These are phyloP conservation scores for Drosophila limbata DNA, from an alignment of 2,888 invertebrate genomes.

Conservation along the genomic window DNA sequence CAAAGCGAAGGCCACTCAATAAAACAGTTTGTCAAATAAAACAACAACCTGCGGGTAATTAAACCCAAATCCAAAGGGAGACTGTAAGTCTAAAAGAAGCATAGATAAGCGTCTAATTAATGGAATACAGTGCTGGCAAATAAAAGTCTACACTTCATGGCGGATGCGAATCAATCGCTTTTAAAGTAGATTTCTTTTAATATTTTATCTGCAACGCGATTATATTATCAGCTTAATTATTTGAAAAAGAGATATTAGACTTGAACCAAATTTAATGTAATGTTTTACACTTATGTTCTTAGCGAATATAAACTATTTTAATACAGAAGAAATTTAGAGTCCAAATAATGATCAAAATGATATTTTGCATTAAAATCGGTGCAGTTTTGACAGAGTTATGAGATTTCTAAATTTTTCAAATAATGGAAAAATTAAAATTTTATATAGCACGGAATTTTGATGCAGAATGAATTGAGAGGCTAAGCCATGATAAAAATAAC, in stretches of 20 bases:
- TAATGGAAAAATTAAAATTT: too few species aligned
- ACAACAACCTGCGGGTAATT: slow-evolving; percentile 28
- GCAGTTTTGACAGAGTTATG: not conserved
- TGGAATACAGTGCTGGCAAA: not conserved
- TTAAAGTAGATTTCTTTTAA: not conserved
- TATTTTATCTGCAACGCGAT: not conserved
- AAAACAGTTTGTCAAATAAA: slow-evolving; percentile 2
- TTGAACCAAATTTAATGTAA: too few species aligned
- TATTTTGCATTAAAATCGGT: not conserved
- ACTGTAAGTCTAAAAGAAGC: not conserved
- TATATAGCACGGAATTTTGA: too few species aligned
- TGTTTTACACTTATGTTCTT: too few species aligned
- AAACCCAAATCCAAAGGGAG: not conserved
- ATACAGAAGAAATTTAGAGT: too few species aligned
- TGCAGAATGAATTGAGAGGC: too few species aligned
- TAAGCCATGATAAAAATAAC: too few species aligned
- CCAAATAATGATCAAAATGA: not conserved
- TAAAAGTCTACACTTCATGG: not conserved
- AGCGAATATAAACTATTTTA: too few species aligned
- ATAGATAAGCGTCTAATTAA: slow-evolving; percentile 19
- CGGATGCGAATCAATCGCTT: not conserved
- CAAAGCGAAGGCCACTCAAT: slow-evolving; percentile 11
- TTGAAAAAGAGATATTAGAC: too few species aligned
- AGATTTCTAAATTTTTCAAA: too few species aligned
- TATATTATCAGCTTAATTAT: too few species aligned